Percentiles rank a stretch among this genome's conserved stretches.
Evolutionary conservation across 2,113 vertebrate species (phyloP).

Genomic region (Patagioenas fasciata): DNA sequence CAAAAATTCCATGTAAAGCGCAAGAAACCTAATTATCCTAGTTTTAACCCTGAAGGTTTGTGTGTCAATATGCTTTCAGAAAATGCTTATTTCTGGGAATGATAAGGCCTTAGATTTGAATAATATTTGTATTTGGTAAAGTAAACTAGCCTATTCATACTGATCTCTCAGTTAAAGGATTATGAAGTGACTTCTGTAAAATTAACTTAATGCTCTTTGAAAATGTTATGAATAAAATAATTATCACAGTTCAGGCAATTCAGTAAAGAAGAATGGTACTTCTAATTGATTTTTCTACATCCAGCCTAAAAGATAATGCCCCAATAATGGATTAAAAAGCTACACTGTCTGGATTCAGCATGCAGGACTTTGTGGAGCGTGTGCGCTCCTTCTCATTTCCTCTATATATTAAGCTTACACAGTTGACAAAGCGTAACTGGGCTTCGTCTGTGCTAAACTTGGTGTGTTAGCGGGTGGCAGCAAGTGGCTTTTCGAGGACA

Average conservation of each 20-base stretch:
- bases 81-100: background rate
- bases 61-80: background rate
- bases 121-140: background rate
- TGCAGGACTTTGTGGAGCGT: fast-evolving
- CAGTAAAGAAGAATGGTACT: background rate
- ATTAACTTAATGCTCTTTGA: background rate
- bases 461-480: background rate
- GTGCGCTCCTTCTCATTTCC: fast-evolving
- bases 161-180: background rate
- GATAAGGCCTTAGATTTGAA: background rate
- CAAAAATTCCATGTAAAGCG: background rate
- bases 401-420: fast-evolving
- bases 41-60: background rate
- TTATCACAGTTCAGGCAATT: background rate
- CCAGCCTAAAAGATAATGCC: background rate
- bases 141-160: background rate
- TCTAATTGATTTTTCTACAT: background rate
- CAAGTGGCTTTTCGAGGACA: background rate
- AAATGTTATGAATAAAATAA: background rate
- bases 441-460: background rate
- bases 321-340: background rate
- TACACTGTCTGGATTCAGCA: fast-evolving
- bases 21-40: background rate
- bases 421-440: background rate
- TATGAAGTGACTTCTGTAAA: background rate